Evolutionary conservation across 1,140 invertebrate genomes (phyloP).

Genomic region (Drosophila tsacasi): DNA sequence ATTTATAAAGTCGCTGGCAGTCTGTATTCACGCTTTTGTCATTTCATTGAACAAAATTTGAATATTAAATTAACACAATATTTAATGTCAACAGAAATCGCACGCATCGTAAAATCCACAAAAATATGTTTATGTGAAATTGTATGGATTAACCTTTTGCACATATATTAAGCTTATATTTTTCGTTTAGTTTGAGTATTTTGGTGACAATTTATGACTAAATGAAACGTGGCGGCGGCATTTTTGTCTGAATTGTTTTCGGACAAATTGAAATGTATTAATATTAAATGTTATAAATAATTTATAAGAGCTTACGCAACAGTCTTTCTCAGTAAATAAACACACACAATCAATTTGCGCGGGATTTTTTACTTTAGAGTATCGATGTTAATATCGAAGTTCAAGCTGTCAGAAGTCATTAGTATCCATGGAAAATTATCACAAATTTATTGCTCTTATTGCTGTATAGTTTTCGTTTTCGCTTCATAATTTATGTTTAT

Average conservation of each 20-base stretch:
- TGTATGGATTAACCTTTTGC: slow-evolving; percentile 38
- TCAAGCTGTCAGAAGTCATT: slow-evolving; percentile 65
- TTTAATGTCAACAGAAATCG: slow-evolving; percentile 73
- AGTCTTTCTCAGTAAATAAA: slow-evolving; percentile 23
- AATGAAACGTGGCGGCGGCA: slow-evolving; percentile 47
- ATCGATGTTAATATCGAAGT: slow-evolving; percentile 37
- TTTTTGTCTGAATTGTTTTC: slow-evolving; percentile 57
- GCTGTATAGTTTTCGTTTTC: slow-evolving; percentile 18
- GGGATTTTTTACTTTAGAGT: slow-evolving; percentile 11
- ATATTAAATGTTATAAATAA: slow-evolving; percentile 66
- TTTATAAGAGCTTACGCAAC: slow-evolving; percentile 52
- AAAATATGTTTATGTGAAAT: slow-evolving; percentile 72
- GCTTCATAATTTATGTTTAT: slow-evolving; percentile 65
- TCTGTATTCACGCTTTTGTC: slow-evolving; percentile 58
- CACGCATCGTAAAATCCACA: slow-evolving; percentile 61
- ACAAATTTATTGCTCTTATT: slow-evolving; percentile 15
- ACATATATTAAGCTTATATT: slow-evolving; percentile 34
- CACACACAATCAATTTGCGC: slow-evolving; percentile 21
- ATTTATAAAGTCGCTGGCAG: background rate
- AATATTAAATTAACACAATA: slow-evolving; percentile 83
- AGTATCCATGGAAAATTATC: slow-evolving; percentile 47
- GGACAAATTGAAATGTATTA: slow-evolving; percentile 82
- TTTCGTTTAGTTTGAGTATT: slow-evolving; percentile 48
- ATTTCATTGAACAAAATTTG: slow-evolving; percentile 64
- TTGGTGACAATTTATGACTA: slow-evolving; percentile 59